phyloP scores from a whole-genome alignment of 2,888 invertebrate species.

The Calliphora vomitoria region DNA sequence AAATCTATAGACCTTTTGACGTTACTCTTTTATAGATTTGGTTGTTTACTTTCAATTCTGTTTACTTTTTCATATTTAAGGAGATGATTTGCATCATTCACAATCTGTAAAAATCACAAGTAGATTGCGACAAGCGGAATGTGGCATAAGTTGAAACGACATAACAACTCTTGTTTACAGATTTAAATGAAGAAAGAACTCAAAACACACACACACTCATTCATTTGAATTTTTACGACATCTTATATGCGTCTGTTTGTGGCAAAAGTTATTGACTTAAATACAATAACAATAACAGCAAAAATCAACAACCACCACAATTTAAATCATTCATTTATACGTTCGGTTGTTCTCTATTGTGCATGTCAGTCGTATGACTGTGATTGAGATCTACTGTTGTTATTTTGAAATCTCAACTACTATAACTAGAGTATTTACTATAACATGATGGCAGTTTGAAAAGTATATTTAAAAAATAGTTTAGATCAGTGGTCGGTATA shows the following conservation, averaged over 20 bases:
- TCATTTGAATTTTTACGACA: constrained; percentile 56
- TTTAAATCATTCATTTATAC: constrained; percentile 40
- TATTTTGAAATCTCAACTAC: not conserved
- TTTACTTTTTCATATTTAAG: constrained; percentile 14
- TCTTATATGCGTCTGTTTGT: constrained; percentile 68
- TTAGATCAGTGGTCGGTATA: too few relatives aligned
- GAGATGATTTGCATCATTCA: constrained; percentile 62
- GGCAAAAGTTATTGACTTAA: constrained; percentile 71
- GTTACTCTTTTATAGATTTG: too few relatives aligned
- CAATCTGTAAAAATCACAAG: constrained; percentile 33
- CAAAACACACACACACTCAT: not conserved
- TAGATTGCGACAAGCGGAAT: constrained; percentile 14
- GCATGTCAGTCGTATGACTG: constrained; percentile 28
- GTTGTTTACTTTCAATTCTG: not conserved
- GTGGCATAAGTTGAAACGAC: constrained; percentile 20
- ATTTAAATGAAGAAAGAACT: constrained; percentile 31
- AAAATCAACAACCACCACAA: constrained; percentile 31
- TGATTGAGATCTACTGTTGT: constrained; percentile 50
- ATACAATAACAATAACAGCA: constrained; percentile 42
- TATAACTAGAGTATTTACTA: not conserved
- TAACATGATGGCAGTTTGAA: not conserved
- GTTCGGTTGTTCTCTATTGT: constrained; percentile 30
- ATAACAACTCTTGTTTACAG: constrained; percentile 1
- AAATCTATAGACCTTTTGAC: too few relatives aligned
- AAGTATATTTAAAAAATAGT: not conserved